Base-by-base conservation (phyloP, 1,140 invertebrate genomes). In the Steinernema khuongi region DNA sequence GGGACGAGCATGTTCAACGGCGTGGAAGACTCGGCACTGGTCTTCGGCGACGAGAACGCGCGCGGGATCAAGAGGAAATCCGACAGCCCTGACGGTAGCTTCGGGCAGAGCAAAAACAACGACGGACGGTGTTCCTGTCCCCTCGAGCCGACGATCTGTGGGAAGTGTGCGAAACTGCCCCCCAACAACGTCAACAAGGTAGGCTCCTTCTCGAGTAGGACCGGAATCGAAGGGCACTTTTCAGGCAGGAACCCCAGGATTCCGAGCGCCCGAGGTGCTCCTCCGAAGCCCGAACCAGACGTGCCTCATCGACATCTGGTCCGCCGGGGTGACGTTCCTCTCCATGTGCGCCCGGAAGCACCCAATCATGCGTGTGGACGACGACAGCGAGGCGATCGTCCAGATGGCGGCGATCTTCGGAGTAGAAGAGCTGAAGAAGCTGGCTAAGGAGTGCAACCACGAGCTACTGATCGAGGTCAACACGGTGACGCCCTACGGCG, bases 241-340 rank as follows among this genome's bases (percentile, higher is more conserved):
- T 68, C 60, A 74, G 73, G 74, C 93, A 41, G 93, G 93, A 30
- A 95, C 93, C n/a, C 92, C 92, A 28, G 93, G 92, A 1, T 94
- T 92, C 83, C 88, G 93, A 43, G 91, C 93, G 70, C 93, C 93
- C 0, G 93, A 96, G 88, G 92, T 94, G 67, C 85, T 94, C 32
- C 87, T 94, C 30, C 92, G 92, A 82, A 89, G 89, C 86, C 87
- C 88, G 14, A 86, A 90, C 69, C 92, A 94, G 87, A 90, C 91
- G 2, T 90, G 90, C 88, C 92, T 91, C 77, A 91, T 96, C 74
- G 93, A 96, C 87, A 89, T 94, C 71, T 95, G 93, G 93, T 92
- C 93, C 33, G 90, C 90, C 43, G 93, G 93, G 36, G 90, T 94
- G 1, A 93, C 94, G 73, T 89, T 94, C 80, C 85, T 93, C 1